Percentiles rank a stretch among this genome's conserved stretches.
Evolutionary conservation across 2,888 invertebrate genomes (phyloP).

Genomic region (Julus scanicus): DNA sequence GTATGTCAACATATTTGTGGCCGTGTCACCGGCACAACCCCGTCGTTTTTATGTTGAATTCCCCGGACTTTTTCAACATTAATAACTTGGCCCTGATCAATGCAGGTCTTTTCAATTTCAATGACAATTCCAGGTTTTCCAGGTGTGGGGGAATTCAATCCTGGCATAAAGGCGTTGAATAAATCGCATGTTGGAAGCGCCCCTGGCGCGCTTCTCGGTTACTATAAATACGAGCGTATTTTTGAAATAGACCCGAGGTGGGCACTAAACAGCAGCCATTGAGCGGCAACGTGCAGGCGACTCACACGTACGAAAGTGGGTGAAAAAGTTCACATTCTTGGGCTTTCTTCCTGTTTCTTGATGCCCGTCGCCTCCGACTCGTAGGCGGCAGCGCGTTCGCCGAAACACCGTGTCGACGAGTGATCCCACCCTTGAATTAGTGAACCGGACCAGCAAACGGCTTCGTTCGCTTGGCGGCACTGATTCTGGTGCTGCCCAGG

Average conservation of each 20-base stretch:
- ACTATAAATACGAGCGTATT: not conserved
- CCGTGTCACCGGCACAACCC: too few species aligned
- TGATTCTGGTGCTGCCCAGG: not conserved
- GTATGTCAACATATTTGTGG: too few species aligned
- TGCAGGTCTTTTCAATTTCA: too few species aligned
- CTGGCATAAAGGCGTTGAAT: too few species aligned
- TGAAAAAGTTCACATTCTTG: conserved; percentile 3
- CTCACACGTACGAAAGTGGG: not conserved
- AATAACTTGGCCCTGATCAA: too few species aligned
- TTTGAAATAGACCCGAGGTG: not conserved
- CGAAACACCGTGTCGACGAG: not conserved
- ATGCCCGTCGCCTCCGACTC: not conserved
- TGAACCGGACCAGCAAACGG: not conserved
- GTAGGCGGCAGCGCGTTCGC: not conserved
- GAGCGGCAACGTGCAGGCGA: not conserved
- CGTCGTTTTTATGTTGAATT: too few species aligned
- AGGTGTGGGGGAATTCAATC: too few species aligned
- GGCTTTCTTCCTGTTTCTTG: not conserved
- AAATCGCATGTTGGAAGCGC: not conserved
- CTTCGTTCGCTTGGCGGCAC: not conserved
- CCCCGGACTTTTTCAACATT: too few species aligned
- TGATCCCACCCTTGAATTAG: conserved; percentile 18
- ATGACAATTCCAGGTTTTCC: too few species aligned
- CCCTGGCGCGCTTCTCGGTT: not conserved
- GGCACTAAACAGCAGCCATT: not conserved